Percentiles rank a stretch among this genome's conserved stretches.
Conservation (phyloP, 1,140 invertebrate genomes). For the Temnothorax curvispinosus region DNA sequence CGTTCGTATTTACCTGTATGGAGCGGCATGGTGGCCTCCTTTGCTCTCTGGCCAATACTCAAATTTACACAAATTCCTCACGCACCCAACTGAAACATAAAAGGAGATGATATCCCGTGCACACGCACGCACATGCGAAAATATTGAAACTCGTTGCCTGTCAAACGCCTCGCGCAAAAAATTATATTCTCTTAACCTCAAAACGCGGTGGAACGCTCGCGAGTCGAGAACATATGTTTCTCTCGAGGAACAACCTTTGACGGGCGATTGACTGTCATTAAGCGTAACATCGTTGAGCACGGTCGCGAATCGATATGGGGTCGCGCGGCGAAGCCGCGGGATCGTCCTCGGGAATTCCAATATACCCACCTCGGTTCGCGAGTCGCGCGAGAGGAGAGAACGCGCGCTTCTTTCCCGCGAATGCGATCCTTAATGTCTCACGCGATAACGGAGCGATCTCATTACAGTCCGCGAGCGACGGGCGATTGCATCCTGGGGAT, state of each 20-base stretch:
- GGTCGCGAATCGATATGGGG: slow-evolving; percentile 67
- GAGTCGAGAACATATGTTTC: background rate
- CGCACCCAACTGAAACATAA: slow-evolving; percentile 49
- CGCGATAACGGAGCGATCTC: slow-evolving; percentile 50
- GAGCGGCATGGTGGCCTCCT: slow-evolving; percentile 76
- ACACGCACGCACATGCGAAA: background rate
- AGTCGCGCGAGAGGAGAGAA: slow-evolving; percentile 12
- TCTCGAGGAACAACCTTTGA: background rate
- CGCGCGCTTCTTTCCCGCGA: slow-evolving; percentile 5
- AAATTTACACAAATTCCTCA: slow-evolving; percentile 41
- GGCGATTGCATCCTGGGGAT: slow-evolving; percentile 63
- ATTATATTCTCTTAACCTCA: slow-evolving; percentile 45
- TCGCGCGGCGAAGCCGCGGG: background rate
- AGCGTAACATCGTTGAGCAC: slow-evolving; percentile 8
- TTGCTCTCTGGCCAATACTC: background rate
- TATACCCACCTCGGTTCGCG: slow-evolving; percentile 34
- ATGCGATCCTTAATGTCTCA: slow-evolving; percentile 3
- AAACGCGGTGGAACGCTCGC: background rate
- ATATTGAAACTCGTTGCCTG: background rate
- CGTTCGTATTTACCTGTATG: slow-evolving; percentile 75
- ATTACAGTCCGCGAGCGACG: slow-evolving; percentile 42
- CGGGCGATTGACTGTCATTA: slow-evolving; percentile 42
- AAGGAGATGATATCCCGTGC: background rate
- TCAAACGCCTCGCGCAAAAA: background rate
- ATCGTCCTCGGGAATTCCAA: slow-evolving; percentile 8